phyloP scores from a whole-genome alignment of 2,888 invertebrate species.

The Lasius platythorax region DNA sequence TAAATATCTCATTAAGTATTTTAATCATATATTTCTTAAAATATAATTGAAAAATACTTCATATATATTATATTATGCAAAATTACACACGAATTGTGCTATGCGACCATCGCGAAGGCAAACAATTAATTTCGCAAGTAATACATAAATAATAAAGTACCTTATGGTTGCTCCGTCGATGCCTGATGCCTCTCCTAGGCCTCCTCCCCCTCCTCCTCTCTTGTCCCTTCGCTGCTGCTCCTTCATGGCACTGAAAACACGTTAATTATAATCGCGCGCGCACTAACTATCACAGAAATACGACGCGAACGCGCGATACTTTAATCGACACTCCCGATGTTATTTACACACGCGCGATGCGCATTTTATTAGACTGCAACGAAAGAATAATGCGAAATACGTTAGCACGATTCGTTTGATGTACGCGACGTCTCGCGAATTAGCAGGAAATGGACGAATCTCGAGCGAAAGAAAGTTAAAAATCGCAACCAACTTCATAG shows the following conservation, averaged over 20 bases:
- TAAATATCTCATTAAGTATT: no score
- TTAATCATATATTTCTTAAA: no score
- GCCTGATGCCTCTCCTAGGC: no score
- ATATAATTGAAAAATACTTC: no score
- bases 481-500: neutral
- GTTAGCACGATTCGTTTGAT: neutral
- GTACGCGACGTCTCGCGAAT: neutral
- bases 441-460: neutral
- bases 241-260: neutral
- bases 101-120: neutral
- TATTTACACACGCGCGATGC: neutral
- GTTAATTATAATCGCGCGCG: neutral
- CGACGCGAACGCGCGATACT: neutral
- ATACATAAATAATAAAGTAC: neutral
- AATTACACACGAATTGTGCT: neutral
- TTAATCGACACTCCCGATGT: conserved; percentile 2
- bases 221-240: neutral
- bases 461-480: neutral
- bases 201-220: neutral
- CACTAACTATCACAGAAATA: neutral
- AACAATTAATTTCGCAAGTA: neutral
- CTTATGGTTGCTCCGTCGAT: neutral
- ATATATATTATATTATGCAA: neutral
- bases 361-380: neutral
- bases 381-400: neutral